Evolutionary conservation across 2,113 vertebrate genomes (phyloP).

Genomic region (Buteo buteo): DNA sequence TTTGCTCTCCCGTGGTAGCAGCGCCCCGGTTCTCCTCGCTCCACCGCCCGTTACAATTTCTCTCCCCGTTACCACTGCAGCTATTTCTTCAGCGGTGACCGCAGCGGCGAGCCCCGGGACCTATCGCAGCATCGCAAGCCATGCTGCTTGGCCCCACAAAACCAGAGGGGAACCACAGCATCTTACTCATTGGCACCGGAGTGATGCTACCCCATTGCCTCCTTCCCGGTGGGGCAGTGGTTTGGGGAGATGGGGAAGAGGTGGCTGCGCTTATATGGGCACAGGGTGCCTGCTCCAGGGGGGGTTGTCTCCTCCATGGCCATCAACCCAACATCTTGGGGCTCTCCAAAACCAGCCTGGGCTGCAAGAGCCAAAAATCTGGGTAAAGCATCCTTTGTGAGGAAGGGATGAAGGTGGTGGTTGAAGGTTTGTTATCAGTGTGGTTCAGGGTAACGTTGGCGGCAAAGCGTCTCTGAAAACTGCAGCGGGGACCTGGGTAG

Average conservation of each 20-base stretch:
- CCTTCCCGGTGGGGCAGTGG: background rate
- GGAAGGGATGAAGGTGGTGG: background rate
- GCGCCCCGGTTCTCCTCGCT: background rate
- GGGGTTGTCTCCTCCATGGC: background rate
- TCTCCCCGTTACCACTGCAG: background rate
- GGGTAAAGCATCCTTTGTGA: rapidly evolving
- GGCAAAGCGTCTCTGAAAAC: background rate
- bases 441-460: background rate
- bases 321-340: background rate
- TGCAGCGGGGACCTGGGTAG: background rate
- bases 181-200: background rate
- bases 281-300: background rate
- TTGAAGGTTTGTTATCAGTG: background rate
- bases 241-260: background rate
- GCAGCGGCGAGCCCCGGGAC: background rate
- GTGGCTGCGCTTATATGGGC: background rate
- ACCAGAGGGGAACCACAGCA: conserved; percentile 33
- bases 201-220: background rate
- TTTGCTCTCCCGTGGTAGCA: background rate
- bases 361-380: background rate
- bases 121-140: conserved; percentile 17
- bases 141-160: background rate
- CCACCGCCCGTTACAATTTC: background rate
- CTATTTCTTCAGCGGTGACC: background rate
- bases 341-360: background rate